Evolutionary conservation across 2,888 invertebrate species (phyloP).

Genomic region (Rhyacophila evoluta): DNA sequence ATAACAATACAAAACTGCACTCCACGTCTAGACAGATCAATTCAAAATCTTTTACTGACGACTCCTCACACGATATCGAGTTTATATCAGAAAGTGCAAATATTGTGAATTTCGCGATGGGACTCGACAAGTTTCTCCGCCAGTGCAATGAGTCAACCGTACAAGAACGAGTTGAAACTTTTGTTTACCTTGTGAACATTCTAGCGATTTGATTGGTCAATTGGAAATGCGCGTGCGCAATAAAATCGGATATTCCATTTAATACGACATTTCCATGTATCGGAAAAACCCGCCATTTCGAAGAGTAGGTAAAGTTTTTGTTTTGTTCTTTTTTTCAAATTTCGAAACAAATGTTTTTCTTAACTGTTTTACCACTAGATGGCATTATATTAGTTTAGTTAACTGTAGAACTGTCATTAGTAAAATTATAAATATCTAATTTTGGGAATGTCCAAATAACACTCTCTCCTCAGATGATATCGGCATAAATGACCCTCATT

Average conservation of each 20-base stretch:
- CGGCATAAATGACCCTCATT: too few species aligned
- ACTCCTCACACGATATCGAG: neutral
- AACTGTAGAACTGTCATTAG: too few species aligned
- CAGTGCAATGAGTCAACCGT: neutral
- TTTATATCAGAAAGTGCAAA: constrained; percentile 20
- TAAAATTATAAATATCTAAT: too few species aligned
- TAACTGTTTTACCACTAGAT: neutral
- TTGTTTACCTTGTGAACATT: neutral
- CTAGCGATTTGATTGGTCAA: neutral
- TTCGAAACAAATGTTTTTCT: neutral
- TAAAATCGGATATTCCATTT: neutral
- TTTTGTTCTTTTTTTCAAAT: neutral
- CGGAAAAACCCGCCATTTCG: constrained; percentile 1
- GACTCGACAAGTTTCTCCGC: neutral
- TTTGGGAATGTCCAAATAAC: too few species aligned
- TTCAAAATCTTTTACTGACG: neutral
- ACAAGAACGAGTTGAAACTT: neutral
- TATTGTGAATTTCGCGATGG: neutral
- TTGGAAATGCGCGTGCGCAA: constrained; percentile 9
- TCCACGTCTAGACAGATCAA: neutral
- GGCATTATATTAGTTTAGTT: too few species aligned
- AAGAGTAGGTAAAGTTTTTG: neutral
- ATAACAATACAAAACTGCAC: neutral
- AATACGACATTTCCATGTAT: neutral
- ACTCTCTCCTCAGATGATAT: too few species aligned